These are phyloP conservation scores for Halocynthia aurantium DNA, from an alignment of 23 tunicate species.

Conservation along the genomic window DNA sequence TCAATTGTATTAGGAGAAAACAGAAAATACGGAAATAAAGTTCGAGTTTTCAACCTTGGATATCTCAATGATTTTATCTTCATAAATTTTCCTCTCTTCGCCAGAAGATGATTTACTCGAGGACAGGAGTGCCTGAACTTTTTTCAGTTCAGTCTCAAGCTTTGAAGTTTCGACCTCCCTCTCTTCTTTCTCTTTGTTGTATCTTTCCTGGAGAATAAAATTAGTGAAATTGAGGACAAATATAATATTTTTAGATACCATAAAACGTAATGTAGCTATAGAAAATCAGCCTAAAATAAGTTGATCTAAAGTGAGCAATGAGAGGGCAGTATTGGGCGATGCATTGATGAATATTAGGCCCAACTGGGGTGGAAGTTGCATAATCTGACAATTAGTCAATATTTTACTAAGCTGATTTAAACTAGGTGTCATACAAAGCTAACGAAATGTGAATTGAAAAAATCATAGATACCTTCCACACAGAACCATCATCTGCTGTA, in stretches of 20 bases:
- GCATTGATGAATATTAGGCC: no score
- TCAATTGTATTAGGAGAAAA: neutral
- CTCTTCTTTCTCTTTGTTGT: conserved; percentile 21
- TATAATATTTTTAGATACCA: neutral
- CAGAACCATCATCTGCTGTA: no score
- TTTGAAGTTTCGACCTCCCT: neutral
- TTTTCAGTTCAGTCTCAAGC: conserved; percentile 4
- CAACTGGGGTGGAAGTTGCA: no score
- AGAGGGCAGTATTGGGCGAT: no score
- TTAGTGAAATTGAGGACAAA: neutral
- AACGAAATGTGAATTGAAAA: no score
- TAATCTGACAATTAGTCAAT: no score
- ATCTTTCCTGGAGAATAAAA: conserved; percentile 5
- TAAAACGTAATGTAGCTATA: no score
- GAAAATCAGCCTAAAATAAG: no score
- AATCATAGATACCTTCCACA: no score
- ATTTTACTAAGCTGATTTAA: no score
- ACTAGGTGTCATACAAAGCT: no score
- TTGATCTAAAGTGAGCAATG: no score
- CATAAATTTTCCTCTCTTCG: conserved; percentile 12
- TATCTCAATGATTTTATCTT: conserved; percentile 5
- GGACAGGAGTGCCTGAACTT: conserved; percentile 10
- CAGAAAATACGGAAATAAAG: neutral
- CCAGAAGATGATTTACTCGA: conserved; percentile 3
- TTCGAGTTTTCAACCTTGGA: conserved; percentile 6